These are phyloP conservation scores for Emesis russula DNA, from an alignment of 2,888 invertebrate species.

Conservation along the genomic window DNA sequence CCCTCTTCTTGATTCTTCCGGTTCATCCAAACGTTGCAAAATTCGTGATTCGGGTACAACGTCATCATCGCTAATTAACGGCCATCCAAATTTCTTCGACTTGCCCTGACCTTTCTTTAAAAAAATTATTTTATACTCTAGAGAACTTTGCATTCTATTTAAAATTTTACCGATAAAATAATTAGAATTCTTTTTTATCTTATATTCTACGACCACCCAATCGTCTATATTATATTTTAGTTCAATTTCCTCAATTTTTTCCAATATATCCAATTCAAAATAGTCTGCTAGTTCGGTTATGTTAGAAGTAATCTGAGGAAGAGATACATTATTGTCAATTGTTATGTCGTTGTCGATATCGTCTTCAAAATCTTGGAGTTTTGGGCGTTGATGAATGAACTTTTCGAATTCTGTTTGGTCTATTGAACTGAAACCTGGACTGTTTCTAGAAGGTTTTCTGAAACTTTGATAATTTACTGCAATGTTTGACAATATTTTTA, in stretches of 20 bases:
- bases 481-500: too few species aligned
- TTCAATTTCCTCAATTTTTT: slow-evolving; percentile 2
- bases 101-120: not conserved
- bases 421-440: not conserved
- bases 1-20: not conserved
- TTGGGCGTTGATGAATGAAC: too few species aligned
- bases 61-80: not conserved
- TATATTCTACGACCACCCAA: not conserved
- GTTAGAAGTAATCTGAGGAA: not conserved
- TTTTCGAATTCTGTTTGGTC: not conserved
- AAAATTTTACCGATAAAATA: slow-evolving; percentile 4
- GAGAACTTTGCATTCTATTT: slow-evolving; percentile 19
- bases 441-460: not conserved
- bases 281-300: not conserved
- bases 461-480: slow-evolving; percentile 3
- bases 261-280: not conserved
- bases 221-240: slow-evolving; percentile 9
- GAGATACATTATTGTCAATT: not conserved
- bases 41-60: not conserved
- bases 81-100: not conserved
- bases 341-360: not conserved
- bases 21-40: not conserved
- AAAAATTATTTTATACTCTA: slow-evolving; percentile 11
- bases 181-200: slow-evolving; percentile 2
- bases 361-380: too few species aligned